Conservation (phyloP, 1,140 invertebrate species). For the Danaus melanippus region DNA sequence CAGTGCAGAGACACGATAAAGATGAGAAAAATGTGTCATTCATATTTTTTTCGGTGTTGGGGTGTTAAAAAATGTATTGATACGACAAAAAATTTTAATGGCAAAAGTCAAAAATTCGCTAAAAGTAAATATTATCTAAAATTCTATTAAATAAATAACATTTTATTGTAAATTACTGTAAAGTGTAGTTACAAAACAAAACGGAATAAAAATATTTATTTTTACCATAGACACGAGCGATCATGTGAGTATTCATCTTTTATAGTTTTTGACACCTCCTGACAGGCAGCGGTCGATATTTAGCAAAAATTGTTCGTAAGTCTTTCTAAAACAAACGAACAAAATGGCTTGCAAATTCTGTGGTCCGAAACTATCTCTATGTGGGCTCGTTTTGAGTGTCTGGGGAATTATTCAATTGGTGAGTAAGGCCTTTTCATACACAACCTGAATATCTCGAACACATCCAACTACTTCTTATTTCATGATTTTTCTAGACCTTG, state of each 20-base stretch:
- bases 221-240: conserved; percentile 50
- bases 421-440: conserved; percentile 53
- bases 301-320: conserved; percentile 36
- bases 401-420: conserved; percentile 95
- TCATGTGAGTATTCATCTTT: conserved; percentile 62
- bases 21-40: conserved; percentile 56
- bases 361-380: conserved; percentile 93
- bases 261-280: conserved; percentile 53
- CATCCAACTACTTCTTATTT: conserved; percentile 46
- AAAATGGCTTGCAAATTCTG: conserved; percentile 71
- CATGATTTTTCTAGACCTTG: conserved; percentile 74
- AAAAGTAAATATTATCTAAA: too few relatives aligned
- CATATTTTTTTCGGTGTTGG: conserved; percentile 12
- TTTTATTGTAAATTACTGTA: too few relatives aligned
- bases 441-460: conserved; percentile 7
- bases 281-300: conserved; percentile 61
- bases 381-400: conserved; percentile 88
- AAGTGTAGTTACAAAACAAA: too few relatives aligned
- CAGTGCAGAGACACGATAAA: conserved; percentile 38
- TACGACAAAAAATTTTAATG: too few relatives aligned
- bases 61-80: too few relatives aligned
- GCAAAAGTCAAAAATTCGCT: too few relatives aligned
- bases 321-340: conserved; percentile 41
- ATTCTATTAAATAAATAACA: too few relatives aligned
- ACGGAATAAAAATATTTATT: conserved; percentile 5